These are phyloP conservation scores for Sitta europaea DNA, from an alignment of 2,113 vertebrate species.

Conservation along the genomic window DNA sequence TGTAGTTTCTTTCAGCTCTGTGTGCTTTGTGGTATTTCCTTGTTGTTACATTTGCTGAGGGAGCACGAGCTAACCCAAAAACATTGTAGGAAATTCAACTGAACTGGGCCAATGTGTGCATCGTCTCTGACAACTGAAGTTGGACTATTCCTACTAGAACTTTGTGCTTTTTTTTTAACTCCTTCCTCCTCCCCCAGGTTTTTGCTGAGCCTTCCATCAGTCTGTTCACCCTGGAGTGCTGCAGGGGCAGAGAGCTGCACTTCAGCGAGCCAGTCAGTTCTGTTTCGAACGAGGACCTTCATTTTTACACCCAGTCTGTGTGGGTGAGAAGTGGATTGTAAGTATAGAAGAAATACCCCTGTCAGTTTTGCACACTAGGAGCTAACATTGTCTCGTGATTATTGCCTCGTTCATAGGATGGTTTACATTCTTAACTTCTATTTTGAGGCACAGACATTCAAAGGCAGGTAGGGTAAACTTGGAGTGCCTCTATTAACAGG, in stretches of 20 bases:
- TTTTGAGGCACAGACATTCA: background rate
- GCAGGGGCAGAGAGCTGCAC: constrained; percentile 78
- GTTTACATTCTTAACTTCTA: background rate
- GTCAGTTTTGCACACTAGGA: background rate
- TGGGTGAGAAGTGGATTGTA: constrained; percentile 82
- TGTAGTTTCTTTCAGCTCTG: background rate
- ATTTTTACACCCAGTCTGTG: constrained; percentile 81
- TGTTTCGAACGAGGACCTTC: constrained; percentile 71
- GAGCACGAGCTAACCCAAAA: background rate
- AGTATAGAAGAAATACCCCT: constrained; percentile 45
- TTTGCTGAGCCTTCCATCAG: constrained; percentile 83
- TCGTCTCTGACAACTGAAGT: background rate
- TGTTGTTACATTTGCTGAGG: background rate
- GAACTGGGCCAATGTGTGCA: background rate
- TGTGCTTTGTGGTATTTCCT: background rate
- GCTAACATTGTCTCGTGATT: background rate
- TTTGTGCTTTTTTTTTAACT: background rate
- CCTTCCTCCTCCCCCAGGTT: constrained; percentile 47
- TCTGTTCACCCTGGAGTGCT: constrained; percentile 80
- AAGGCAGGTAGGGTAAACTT: background rate
- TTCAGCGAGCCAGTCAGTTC: constrained; percentile 70
- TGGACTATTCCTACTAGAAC: background rate
- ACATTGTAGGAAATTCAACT: background rate
- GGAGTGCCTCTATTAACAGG: background rate
- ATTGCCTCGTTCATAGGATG: background rate